A percentile compares a stretch with the other conserved stretches of the same genome.
Evolutionary conservation across 2,888 invertebrate genomes (phyloP).

Genomic region (Rhaphigaster nebulosa): DNA sequence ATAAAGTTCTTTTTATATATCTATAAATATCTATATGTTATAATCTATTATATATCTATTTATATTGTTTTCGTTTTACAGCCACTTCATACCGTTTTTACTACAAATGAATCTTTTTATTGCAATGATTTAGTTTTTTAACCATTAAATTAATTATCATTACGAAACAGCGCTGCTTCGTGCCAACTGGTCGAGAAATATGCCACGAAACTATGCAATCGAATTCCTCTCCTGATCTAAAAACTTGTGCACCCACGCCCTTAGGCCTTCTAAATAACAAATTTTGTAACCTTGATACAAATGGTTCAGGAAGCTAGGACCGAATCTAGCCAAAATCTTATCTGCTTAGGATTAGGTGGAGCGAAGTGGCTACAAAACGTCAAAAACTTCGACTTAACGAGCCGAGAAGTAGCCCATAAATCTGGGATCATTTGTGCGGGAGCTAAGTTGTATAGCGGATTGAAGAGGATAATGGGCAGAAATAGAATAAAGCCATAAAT

Average conservation of each 20-base stretch:
- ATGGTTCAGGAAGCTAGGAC: neutral
- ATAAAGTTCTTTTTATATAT: too few species aligned
- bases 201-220: neutral
- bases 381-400: neutral
- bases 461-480: neutral
- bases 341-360: neutral
- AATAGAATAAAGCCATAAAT: constrained; percentile 36
- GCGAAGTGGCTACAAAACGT: neutral
- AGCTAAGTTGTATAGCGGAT: neutral
- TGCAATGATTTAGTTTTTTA: too few species aligned
- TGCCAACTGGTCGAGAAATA: neutral
- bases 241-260: neutral
- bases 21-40: too few species aligned
- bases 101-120: too few species aligned
- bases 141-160: too few species aligned
- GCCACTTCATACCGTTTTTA: too few species aligned
- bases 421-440: neutral
- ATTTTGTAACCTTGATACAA: constrained; percentile 29
- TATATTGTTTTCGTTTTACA: too few species aligned
- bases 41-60: too few species aligned
- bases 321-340: constrained; percentile 11
- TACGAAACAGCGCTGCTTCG: too few species aligned
- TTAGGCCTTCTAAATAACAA: neutral
- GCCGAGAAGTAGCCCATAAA: neutral
- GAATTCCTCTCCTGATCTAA: neutral